These are phyloP conservation scores for Porites cylindrica DNA, from an alignment of 92 coral and sea anemone genomes.

Conservation along the genomic window DNA sequence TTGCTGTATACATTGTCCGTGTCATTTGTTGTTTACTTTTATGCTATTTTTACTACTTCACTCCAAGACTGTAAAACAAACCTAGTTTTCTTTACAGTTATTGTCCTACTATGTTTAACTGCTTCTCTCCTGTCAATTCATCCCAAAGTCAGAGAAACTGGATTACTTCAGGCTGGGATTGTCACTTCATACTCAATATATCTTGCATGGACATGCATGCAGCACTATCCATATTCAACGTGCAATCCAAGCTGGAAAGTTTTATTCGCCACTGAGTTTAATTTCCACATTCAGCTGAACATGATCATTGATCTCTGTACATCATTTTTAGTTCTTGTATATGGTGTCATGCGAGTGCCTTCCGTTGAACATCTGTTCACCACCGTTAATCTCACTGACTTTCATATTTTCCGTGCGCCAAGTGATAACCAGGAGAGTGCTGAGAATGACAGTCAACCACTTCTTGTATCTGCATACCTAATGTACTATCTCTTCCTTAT, in stretches of 20 bases:
- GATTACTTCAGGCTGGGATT: constrained; percentile 81
- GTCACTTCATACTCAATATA: constrained; percentile 72
- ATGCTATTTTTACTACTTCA: constrained; percentile 60
- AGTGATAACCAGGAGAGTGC: constrained; percentile 34
- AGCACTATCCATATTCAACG: constrained; percentile 73
- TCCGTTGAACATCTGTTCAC: constrained; percentile 61
- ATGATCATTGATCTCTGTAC: constrained; percentile 75
- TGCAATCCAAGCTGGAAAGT: constrained; percentile 71
- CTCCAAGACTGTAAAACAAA: constrained; percentile 69
- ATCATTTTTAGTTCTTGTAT: constrained; percentile 61
- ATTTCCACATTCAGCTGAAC: constrained; percentile 65
- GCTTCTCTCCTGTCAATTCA: constrained; percentile 80
- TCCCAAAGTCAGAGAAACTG: constrained; percentile 80
- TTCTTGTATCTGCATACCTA: constrained; percentile 68
- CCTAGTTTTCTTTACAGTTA: constrained; percentile 60
- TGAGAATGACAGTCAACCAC: constrained; percentile 43
- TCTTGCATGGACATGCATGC: constrained; percentile 74
- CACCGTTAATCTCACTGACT: constrained; percentile 54
- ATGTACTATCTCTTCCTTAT: constrained; percentile 74
- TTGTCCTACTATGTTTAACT: constrained; percentile 60
- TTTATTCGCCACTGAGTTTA: constrained; percentile 45
- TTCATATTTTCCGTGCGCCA: constrained; percentile 49
- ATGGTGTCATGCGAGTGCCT: constrained; percentile 60
- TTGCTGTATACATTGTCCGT: constrained; percentile 76
- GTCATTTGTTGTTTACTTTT: constrained; percentile 72